Percentiles rank a stretch among this genome's conserved stretches.
phyloP scores from a whole-genome alignment of 2,797 vertebrate species.

The Bryconaethiops microstoma region DNA sequence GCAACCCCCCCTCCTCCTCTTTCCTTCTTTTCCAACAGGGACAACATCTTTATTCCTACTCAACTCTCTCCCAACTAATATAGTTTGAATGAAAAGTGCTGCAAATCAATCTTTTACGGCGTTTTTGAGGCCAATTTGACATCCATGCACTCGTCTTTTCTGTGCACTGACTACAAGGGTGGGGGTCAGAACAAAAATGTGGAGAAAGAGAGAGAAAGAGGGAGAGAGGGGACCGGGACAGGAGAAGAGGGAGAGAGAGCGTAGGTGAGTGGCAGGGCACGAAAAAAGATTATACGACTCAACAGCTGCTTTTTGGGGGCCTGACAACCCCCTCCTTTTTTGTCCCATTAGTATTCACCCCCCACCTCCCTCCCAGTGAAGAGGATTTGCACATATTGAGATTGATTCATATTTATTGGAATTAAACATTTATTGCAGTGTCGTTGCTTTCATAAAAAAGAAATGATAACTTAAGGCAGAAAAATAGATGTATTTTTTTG shows the following conservation, averaged over 20 bases:
- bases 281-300: constrained; percentile 85
- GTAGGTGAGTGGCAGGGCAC: constrained; percentile 85
- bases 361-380: constrained; percentile 69
- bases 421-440: constrained; percentile 85
- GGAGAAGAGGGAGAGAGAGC: constrained; percentile 66
- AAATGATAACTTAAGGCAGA: not conserved
- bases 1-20: constrained; percentile 64
- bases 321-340: constrained; percentile 45
- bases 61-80: constrained; percentile 78
- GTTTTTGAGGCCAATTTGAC: constrained; percentile 84
- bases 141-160: constrained; percentile 77
- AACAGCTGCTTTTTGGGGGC: constrained; percentile 82
- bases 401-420: constrained; percentile 86
- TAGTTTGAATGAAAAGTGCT: constrained; percentile 79
- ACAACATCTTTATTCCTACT: constrained; percentile 90
- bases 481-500: not conserved
- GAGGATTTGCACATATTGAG: constrained; percentile 80
- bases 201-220: constrained; percentile 68
- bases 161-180: constrained; percentile 72
- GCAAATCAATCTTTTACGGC: constrained; percentile 87
- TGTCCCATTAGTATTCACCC: constrained; percentile 62
- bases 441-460: constrained; percentile 57
- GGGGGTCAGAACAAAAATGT: constrained; percentile 61
- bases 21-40: constrained; percentile 64
- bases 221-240: constrained; percentile 65